These are phyloP conservation scores for Ictalurus punctatus DNA, from an alignment of 2,113 vertebrate genomes.

Conservation along the genomic window DNA sequence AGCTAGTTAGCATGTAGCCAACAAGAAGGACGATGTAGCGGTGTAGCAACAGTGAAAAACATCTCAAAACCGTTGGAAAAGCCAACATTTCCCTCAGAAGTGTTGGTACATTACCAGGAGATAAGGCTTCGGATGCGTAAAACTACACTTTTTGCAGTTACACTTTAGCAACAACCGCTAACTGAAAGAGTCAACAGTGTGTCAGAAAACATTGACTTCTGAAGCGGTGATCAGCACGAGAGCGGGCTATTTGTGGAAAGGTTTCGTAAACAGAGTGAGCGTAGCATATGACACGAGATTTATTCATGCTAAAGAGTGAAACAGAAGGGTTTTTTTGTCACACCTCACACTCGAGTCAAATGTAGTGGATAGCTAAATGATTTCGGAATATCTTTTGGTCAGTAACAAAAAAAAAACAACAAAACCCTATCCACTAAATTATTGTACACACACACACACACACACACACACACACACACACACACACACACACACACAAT, in stretches of 20 bases:
- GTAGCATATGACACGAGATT: neutral
- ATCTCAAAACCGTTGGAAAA: neutral
- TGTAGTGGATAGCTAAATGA: neutral
- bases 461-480: neutral
- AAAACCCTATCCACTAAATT: neutral
- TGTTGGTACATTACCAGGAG: neutral
- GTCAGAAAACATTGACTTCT: neutral
- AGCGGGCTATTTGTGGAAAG: neutral
- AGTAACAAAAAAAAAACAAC: neutral
- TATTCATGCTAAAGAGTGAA: neutral
- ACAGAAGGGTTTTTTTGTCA: neutral
- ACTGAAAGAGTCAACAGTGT: neutral
- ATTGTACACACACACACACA: neutral
- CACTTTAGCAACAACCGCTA: neutral
- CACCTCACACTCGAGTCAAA: neutral
- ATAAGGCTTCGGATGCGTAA: neutral
- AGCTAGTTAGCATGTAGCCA: neutral
- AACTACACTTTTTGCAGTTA: neutral
- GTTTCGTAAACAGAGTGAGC: neutral
- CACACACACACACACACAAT: neutral
- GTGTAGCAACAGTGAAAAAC: neutral
- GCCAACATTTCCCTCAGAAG: neutral
- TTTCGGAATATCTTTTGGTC: neutral
- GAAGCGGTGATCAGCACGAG: neutral
- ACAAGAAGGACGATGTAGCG: neutral